Base-by-base conservation (phyloP, 2,797 vertebrate genomes). In the Halcyon smyrnensis region DNA sequence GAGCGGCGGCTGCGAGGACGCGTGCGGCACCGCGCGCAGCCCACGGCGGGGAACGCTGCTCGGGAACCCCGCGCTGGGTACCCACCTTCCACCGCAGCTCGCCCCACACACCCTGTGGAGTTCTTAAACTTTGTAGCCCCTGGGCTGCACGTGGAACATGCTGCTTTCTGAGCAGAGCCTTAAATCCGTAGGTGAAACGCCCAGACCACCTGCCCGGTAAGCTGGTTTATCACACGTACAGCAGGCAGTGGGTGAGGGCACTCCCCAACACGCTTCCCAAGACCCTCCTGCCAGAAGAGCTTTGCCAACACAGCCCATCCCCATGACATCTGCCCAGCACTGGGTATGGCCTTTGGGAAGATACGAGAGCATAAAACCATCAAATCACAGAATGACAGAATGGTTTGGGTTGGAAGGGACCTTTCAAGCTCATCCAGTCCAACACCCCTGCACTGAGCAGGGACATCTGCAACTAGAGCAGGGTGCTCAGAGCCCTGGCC, bases 81-180 rank as follows among this genome's bases (percentile, higher is more conserved):
- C 24, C 24, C n/a, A 10, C 28, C 65, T 25, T 18, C 5, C 11
- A 23, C 12, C 21, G 8, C 0, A 0, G 27, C 20, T 76, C 2
- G 0, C 7, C n/a, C 50, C 1, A 0, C 8, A 19, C 53, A 39
- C 15, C 51, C 69, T 15, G 51, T 0, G 0, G 6, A 24, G 64
- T 56, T 69, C 67, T 19, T 43, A 43, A 28, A 8, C 34, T 12
- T 32, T 6, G 23, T 62, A 71, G 68, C 9, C 1, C 0, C 34
- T 15, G 21, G 30, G n/a, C 32, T 32, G 77, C 24, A 56, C 51
- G 68, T 0, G 4, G 23, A 69, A 24, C 0, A 0, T 16, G 64
- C 51, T 54, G 50, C 57, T 54, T 68, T 56, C 77, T 15, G 25
- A 63, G 76, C n/a, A 67, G 3, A 64, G 68, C 15, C 27, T 50